Conservation (phyloP, 2,797 vertebrate species). For the Tolypeutes matacus region DNA sequence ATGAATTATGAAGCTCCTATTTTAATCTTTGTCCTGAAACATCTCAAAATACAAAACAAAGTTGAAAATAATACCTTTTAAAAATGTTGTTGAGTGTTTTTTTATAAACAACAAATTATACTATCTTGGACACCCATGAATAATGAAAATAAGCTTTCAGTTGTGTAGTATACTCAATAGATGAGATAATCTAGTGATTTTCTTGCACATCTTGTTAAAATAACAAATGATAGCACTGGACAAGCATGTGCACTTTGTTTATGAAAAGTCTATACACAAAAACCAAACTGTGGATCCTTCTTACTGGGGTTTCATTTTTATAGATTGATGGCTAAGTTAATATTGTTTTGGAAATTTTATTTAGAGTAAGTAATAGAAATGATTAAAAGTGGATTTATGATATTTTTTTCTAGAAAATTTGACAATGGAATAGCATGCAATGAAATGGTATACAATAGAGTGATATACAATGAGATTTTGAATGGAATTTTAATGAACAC, state of each 20-base stretch:
- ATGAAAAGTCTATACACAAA: not conserved
- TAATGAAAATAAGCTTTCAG: not conserved
- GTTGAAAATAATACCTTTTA: not conserved
- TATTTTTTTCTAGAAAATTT: not conserved
- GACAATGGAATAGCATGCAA: not conserved
- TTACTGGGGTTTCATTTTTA: not conserved
- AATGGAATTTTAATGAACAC: not conserved
- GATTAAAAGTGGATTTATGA: not conserved
- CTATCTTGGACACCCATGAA: not conserved
- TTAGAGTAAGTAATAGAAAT: not conserved
- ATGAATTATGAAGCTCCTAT: conserved; percentile 49
- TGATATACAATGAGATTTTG: not conserved
- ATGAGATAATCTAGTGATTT: not conserved
- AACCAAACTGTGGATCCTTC: not conserved
- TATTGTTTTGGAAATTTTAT: not conserved
- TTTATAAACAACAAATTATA: not conserved
- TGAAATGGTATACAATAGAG: not conserved
- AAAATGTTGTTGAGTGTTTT: not conserved
- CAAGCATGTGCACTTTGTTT: not conserved
- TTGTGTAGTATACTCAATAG: not conserved
- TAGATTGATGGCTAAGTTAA: not conserved
- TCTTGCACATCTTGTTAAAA: not conserved
- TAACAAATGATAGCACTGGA: not conserved
- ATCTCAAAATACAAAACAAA: conserved; percentile 11
- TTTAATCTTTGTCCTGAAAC: conserved; percentile 2